A percentile compares a stretch with the other conserved stretches of the same genome.
phyloP scores from a whole-genome alignment of 2,888 invertebrate species.

The Acleris emargana region DNA sequence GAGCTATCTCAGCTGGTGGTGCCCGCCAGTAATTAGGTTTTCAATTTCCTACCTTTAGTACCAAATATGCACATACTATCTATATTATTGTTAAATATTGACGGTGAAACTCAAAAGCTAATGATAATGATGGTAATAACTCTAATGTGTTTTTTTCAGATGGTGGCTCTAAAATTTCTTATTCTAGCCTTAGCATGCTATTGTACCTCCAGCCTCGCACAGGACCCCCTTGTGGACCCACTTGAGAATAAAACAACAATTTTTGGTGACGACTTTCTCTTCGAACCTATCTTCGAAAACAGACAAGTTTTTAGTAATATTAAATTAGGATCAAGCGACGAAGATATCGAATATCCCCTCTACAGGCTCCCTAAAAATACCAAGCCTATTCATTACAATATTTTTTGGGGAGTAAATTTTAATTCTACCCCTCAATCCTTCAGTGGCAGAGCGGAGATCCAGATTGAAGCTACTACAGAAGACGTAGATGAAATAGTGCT shows the following conservation, averaged over 20 bases:
- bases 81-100: too few relatives aligned
- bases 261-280: background rate
- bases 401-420: background rate
- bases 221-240: background rate
- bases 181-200: slow-evolving; percentile 46
- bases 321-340: background rate
- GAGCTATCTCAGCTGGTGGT: too few relatives aligned
- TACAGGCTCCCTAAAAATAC: background rate
- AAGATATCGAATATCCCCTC: background rate
- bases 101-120: too few relatives aligned
- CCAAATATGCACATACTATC: too few relatives aligned
- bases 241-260: background rate
- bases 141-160: slow-evolving; percentile 47
- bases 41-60: too few relatives aligned
- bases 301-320: too few relatives aligned
- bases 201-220: background rate
- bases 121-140: too few relatives aligned
- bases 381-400: background rate
- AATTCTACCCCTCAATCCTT: background rate
- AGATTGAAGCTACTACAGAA: background rate
- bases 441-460: background rate
- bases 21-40: too few relatives aligned
- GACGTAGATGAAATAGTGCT: background rate
- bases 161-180: slow-evolving; percentile 56
- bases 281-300: background rate